Percentiles rank a stretch among this genome's conserved stretches.
Conservation (phyloP, 2,113 vertebrate species). For the Sander lucioperca region DNA sequence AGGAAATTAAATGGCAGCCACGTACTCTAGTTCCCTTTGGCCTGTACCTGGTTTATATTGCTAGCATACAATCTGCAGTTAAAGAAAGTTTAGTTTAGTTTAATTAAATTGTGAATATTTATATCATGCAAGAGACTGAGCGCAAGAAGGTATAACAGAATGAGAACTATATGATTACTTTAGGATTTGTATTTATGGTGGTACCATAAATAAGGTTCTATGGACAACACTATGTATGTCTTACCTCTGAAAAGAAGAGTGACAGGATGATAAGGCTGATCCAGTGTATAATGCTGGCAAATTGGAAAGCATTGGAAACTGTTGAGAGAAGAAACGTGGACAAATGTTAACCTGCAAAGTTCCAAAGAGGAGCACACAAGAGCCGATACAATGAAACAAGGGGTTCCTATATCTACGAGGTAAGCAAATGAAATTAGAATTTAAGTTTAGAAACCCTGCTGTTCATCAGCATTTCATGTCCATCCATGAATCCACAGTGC, state of each 20-base stretch:
- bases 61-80: not conserved
- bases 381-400: not conserved
- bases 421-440: not conserved
- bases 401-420: not conserved
- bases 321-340: conserved; percentile 58
- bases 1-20: conserved; percentile 12
- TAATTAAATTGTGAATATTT: conserved; percentile 11
- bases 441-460: conserved; percentile 7
- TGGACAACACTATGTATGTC: conserved; percentile 23
- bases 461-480: conserved; percentile 55
- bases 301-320: conserved; percentile 97
- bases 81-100: conserved; percentile 19
- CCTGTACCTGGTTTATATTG: conserved; percentile 8
- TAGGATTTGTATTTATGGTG: not conserved
- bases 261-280: conserved; percentile 98
- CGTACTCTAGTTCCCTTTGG: conserved; percentile 1
- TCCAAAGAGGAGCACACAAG: not conserved
- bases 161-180: not conserved
- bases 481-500: conserved; percentile 48
- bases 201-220: not conserved
- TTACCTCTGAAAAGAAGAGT: conserved; percentile 98
- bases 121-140: not conserved
- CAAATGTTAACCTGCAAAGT: conserved; percentile 8
- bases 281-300: conserved; percentile 97
- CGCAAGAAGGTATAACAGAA: not conserved